Base-by-base conservation (phyloP, 2,113 vertebrate genomes). In the Rynchops niger region DNA sequence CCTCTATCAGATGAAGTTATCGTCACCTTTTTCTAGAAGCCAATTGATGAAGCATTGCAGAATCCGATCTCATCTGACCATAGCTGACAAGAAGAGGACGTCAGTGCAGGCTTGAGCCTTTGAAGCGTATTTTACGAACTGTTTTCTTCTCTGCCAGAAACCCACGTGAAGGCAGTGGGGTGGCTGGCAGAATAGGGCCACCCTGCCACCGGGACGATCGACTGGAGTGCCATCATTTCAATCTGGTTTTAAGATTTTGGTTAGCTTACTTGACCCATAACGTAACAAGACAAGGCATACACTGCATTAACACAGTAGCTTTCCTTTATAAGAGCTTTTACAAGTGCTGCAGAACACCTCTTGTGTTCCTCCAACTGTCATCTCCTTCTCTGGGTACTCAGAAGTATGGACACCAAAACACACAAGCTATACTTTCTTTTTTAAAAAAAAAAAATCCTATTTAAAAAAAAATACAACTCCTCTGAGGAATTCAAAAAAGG, bases 191-290 rank as follows among this genome's bases (percentile, higher is more conserved):
- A 59, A 40, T 1, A 47, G n/a, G 61, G 25, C n/a, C 71, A 49
- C 5, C 1, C 8, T 29, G 22, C 10, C 50, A 43, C 17, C 27
- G 76, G 52, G 6, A 38, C 1, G 1, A 55, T 4, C 4, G 1
- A 58, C 22, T 5, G 8, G 8, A 58, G 11, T 2, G 5, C 8
- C 38, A 6, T 6, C 27, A 59, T 70, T 49, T n/a, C 52, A 29
- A 36, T 45, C 17, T 66, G 20, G 55, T 66, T 34, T 27, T 38
- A 29, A 27, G 14, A 14, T 32, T 56, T 55, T 40, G 45, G 43
- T 53, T 47, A 42, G 29, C 52, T 85, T 72, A 55, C n/a, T 61
- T 23, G 25, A 43, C 40, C 38, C 43, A 15, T 32, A 59, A 36
- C 1, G 2, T 49, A 80, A 53, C 3, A 5, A 49, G 45, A 45